A percentile compares a stretch with the other conserved stretches of the same genome.
These are phyloP conservation scores for Sprattus sprattus DNA, from an alignment of 2,113 vertebrate genomes.

Conservation along the genomic window DNA sequence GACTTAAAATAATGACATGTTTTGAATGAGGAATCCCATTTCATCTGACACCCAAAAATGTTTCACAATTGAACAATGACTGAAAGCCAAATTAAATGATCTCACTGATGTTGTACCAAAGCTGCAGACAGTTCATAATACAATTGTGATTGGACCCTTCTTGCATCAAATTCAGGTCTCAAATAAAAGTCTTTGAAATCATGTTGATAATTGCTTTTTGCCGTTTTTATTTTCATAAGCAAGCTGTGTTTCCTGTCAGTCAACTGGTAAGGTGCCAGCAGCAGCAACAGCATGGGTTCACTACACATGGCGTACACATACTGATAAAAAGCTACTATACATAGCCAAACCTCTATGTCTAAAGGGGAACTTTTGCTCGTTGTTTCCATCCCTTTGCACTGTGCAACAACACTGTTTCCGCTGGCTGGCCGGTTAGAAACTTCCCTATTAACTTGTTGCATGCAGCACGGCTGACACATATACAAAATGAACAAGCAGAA, in stretches of 20 bases:
- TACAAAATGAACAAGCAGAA: too few species aligned
- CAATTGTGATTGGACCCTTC: background rate
- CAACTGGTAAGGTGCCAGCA: background rate
- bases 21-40: background rate
- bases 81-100: constrained; percentile 8
- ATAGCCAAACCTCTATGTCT: background rate
- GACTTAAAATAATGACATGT: background rate
- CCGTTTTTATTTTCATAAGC: background rate
- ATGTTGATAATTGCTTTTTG: background rate
- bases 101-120: background rate
- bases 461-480: too few species aligned
- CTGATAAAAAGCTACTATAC: background rate
- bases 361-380: too few species aligned
- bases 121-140: background rate
- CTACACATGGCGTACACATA: background rate
- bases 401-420: too few species aligned
- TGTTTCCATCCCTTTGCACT: too few species aligned
- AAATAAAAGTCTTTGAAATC: background rate
- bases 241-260: background rate
- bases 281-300: too few species aligned
- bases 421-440: too few species aligned
- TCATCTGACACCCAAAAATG: background rate
- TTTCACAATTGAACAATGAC: background rate
- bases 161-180: background rate
- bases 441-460: too few species aligned